Percentiles rank a stretch among this genome's conserved stretches.
Conservation (phyloP, 2,113 vertebrate genomes). For the Phylloscopus trochiloides region DNA sequence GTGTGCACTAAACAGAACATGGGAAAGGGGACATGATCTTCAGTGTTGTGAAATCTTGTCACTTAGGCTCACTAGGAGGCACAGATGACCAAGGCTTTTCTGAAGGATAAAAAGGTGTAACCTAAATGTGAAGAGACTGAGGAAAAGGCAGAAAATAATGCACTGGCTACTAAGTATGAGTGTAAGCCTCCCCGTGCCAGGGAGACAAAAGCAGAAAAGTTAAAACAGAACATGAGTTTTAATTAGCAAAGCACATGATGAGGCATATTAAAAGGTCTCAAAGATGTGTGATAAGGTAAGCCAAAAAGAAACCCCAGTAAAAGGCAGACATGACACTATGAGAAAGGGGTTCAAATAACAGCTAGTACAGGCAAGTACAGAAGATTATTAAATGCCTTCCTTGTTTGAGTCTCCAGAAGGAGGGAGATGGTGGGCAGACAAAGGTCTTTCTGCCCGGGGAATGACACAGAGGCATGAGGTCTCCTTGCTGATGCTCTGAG, state of each 20-base stretch:
- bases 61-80: background rate
- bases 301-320: background rate
- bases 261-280: background rate
- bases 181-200: background rate
- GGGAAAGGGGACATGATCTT: background rate
- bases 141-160: background rate
- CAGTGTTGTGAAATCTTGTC: background rate
- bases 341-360: background rate
- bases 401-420: background rate
- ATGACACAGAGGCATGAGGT: background rate
- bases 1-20: background rate
- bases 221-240: background rate
- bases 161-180: background rate
- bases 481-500: background rate
- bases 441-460: background rate
- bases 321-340: background rate
- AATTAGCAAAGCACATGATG: background rate
- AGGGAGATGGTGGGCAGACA: background rate
- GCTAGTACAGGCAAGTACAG: background rate
- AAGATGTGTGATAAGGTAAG: background rate
- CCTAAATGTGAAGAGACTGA: background rate
- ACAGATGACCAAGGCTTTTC: background rate
- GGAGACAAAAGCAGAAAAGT: background rate
- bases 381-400: background rate
- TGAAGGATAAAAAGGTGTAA: background rate